These are phyloP conservation scores for Synchiropus splendidus DNA, from an alignment of 2,113 vertebrate genomes.

Conservation along the genomic window DNA sequence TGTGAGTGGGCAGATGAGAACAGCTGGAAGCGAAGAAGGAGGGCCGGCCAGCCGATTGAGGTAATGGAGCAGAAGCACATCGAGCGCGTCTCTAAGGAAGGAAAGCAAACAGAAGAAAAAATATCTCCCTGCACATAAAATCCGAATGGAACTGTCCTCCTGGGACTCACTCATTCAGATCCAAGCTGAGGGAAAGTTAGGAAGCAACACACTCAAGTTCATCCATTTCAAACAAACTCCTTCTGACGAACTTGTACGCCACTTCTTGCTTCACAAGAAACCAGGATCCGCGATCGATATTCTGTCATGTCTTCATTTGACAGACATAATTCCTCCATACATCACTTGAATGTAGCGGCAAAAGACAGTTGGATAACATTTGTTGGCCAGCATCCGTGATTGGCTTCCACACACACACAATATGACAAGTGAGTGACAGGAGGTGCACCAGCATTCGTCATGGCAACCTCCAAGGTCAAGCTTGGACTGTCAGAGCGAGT, in stretches of 20 bases:
- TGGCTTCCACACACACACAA: slow-evolving; percentile 17
- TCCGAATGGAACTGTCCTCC: slow-evolving; percentile 16
- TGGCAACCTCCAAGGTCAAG: slow-evolving; percentile 25
- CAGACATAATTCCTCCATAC: no score
- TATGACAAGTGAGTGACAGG: slow-evolving; percentile 49
- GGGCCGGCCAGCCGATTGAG: slow-evolving; percentile 13
- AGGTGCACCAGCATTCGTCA: slow-evolving; percentile 31
- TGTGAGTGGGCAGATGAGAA: slow-evolving; percentile 24
- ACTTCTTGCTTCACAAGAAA: no score
- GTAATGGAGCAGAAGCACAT: slow-evolving; percentile 48
- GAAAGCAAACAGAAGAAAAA: slow-evolving; percentile 6
- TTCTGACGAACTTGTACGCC: no score
- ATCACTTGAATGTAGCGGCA: no score
- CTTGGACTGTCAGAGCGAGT: slow-evolving; percentile 17
- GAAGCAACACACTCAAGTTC: neutral
- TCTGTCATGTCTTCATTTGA: no score
- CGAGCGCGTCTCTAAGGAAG: slow-evolving; percentile 16
- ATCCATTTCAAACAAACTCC: no score
- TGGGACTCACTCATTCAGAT: slow-evolving; percentile 23
- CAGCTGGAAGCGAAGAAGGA: slow-evolving; percentile 27
- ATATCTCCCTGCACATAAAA: slow-evolving; percentile 18
- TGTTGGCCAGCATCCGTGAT: slow-evolving; percentile 9
- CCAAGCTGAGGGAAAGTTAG: no score
- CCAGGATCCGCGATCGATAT: no score
- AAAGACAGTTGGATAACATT: no score